Base-by-base conservation (phyloP, 2,113 vertebrate genomes). In the Chascanopsetta lugubris region DNA sequence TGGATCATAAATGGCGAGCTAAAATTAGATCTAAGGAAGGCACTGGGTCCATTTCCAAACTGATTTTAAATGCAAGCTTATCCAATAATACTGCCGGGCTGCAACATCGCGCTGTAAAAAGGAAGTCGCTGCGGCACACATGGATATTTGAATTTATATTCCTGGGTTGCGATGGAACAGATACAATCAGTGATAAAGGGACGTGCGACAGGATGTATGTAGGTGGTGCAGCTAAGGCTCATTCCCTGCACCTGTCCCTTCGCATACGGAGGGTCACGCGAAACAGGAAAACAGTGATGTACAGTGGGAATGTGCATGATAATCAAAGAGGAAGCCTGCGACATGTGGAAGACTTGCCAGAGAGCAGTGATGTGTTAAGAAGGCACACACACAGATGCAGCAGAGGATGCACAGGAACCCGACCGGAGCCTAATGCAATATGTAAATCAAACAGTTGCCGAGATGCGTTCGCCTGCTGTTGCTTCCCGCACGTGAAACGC, bases 391-490 rank as follows among this genome's bases (percentile, higher is more conserved):
- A 55, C 54, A 71, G 77, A 74, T 56, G 65, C 66, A 77, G 61
- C 76, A 59, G 72, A 57, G 43, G 66, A 71, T 75, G 67, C 72
- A 77, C 36, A 79, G 67, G 74, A 86, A 85, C 53, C 43, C 83
- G 80, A 73, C 61, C 74, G 71, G n/a, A 84, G 73, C 69, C 43
- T 81, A 83, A 89, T 75, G 76, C 67, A 79, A 87, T 77, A 87
- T 87, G 89, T 70, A 90, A 84, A 91, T 88, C 76, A 83, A 84
- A 61, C 67, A 61, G 65, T 80, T 72, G 66, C 38, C 54, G 46
- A 72, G 70, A 22, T 65, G 57, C 78, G 74, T 69, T 32, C 21
- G 45, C 77, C 72, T 71, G 46, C 73, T 80, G 74, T 72, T 80
- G 60, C 42, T 84, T 79, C 36, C 27, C 59, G 66, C 81, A 78